Evolutionary conservation across 2,113 vertebrate species (phyloP).

Genomic region (Nymphicus hollandicus): DNA sequence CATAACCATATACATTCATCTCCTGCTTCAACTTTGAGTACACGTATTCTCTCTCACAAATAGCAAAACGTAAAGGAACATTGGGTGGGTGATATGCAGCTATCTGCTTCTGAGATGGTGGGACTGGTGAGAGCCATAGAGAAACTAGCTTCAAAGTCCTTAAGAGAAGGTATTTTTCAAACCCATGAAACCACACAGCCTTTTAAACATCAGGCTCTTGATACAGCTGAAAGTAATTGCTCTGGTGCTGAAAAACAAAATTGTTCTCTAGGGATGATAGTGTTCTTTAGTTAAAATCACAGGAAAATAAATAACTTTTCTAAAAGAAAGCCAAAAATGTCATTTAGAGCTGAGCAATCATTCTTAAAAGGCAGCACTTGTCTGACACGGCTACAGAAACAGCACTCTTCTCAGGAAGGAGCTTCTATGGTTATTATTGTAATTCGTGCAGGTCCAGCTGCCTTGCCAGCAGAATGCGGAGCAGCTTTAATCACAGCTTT

Average conservation of each 20-base stretch:
- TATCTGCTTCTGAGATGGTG: not conserved
- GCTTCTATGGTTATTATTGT: conserved; percentile 55
- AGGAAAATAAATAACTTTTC: conserved; percentile 68
- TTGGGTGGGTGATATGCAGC: not conserved
- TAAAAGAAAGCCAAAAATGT: conserved; percentile 55
- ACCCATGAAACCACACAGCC: not conserved
- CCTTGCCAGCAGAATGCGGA: conserved; percentile 51
- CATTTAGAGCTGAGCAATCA: conserved; percentile 63
- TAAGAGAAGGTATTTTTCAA: conserved; percentile 4
- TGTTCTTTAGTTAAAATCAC: conserved; percentile 62
- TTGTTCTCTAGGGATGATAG: conserved; percentile 52
- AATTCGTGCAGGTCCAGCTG: conserved; percentile 58
- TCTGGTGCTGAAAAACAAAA: conserved; percentile 6
- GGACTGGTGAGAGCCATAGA: not conserved
- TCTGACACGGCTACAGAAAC: conserved; percentile 43
- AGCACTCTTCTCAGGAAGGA: conserved; percentile 53
- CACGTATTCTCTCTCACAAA: not conserved
- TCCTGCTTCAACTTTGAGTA: not conserved
- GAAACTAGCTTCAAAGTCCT: not conserved
- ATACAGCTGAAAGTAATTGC: conserved; percentile 59
- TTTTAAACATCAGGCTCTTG: conserved; percentile 23
- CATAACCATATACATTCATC: not conserved
- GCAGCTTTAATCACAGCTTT: conserved; percentile 60
- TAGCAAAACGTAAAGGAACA: not conserved
- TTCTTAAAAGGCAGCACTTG: conserved; percentile 63